Base-by-base conservation (phyloP, 2,797 vertebrate species). In the Chaunax sp. region DNA sequence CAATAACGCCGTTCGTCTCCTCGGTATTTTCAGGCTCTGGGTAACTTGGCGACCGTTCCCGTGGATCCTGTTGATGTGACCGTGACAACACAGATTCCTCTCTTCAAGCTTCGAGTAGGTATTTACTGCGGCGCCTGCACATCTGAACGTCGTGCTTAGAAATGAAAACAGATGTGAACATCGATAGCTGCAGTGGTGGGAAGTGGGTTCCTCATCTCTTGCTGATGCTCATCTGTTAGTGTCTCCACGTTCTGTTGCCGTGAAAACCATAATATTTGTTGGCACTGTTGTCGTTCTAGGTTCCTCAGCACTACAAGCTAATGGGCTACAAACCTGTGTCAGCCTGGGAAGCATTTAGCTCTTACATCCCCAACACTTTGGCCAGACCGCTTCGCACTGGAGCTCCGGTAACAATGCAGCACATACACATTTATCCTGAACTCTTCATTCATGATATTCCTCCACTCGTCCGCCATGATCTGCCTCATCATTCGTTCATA, bases 61-160 rank as follows among this genome's bases (percentile, higher is more conserved):
- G 87, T 86, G 58, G 89, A 67, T 40, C 62, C 73, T 6, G 23
- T 77, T 26, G 64, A 92, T 46, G 75, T 76, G 45, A 63, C 82
- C 4, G 65, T 92, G 65, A 88, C 86, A 14, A 50, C 71, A 18
- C 72, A 16, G 11, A 22, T 87, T 73, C 93, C 93, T 28, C 74
- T 91, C 75, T 91, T 94, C 75, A 89, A 78, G 63, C 90, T 93
- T 22, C 89, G 93, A 69, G 94, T 95, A 69, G 9, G 79, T 72
- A 14, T 58, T 70, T 41, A 15, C 37, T 23, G 19, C 35, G 30
- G 11, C 38, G 57, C 25, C 49, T 51, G 51, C 4, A 33, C 44
- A 25, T 56, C 11, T n/a, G n/a, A n/a, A n/a, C n/a, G n/a, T n/a
- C 37, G 20, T 3, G 4, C 40, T 35, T 26, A 20, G 5, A 69